Evolutionary conservation across 37 sponge, comb jelly and placozoan species (phyloP).

Genomic region (Corticium candelabrum): DNA sequence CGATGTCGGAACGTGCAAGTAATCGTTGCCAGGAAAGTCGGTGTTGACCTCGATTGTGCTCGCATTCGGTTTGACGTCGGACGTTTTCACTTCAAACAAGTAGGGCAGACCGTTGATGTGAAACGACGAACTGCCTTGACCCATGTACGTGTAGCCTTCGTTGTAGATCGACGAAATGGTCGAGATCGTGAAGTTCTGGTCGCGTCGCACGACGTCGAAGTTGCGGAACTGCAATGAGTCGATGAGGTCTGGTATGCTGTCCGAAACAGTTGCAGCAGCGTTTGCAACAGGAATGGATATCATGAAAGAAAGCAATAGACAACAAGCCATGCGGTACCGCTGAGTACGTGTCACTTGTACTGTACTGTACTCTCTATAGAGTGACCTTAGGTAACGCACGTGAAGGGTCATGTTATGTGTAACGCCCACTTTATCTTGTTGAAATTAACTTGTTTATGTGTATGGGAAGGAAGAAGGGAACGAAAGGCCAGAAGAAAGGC

Average conservation of each 20-base stretch:
- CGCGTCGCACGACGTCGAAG: neutral
- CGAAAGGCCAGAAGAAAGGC: too few relatives aligned
- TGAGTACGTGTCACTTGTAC: too few relatives aligned
- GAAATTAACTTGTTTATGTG: too few relatives aligned
- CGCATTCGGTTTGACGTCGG: neutral
- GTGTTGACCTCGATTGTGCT: neutral
- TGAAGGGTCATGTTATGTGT: too few relatives aligned
- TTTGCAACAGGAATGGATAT: neutral
- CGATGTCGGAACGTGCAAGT: neutral
- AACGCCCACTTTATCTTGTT: too few relatives aligned
- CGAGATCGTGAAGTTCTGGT: neutral
- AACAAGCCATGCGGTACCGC: too few relatives aligned
- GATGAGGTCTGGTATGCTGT: neutral
- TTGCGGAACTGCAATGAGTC: neutral
- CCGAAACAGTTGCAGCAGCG: neutral
- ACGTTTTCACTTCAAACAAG: neutral
- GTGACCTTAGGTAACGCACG: too few relatives aligned
- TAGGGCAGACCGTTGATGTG: neutral
- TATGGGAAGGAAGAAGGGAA: too few relatives aligned
- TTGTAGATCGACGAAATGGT: conserved; percentile 9
- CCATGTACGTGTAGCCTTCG: conserved; percentile 1
- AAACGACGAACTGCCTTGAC: neutral
- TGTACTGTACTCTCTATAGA: too few relatives aligned
- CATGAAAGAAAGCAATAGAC: too few relatives aligned
- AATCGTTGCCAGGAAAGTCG: conserved; percentile 5